Base-by-base conservation (phyloP, 2,797 vertebrate genomes). In the Aplochiton taeniatus region DNA sequence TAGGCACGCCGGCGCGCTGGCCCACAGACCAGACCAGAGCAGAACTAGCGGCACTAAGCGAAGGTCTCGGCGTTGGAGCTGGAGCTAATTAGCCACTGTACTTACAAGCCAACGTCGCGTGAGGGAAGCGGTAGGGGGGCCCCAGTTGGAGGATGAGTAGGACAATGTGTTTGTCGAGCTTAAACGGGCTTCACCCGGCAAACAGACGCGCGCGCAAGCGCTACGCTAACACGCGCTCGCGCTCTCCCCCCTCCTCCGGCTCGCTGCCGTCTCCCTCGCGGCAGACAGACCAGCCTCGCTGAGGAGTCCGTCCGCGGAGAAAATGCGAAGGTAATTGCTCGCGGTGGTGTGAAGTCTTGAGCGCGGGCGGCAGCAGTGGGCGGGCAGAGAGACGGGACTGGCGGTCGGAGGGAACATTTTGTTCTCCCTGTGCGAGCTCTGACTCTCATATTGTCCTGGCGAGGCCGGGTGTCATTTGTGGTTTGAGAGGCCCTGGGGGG, bases 81-180 rank as follows among this genome's bases (percentile, higher is more conserved):
- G 47, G 47, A 4, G 12, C 47, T 48, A 48, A 5, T 13, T 13
- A 43, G 42, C 31, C 0, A 87, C 86, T 87, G 85, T 86, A 85
- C 85, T 88, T 86, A 87, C 78, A 83, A 69, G 68, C 63, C 61
- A 63, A 70, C 61, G 57, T 67, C 71, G 66, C 14, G 10, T 19
- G 48, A 41, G 45, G 16, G 46, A 14, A 17, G 61, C 52, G 69
- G 65, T 31, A 80, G 76, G 16, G 48, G 18, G 53, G 70, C 76
- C 65, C 45, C 86, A 87, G 86, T 89, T 87, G 84, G 83, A 83
- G 81, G 84, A 89, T 83, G 79, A 86, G 46, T 48, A 71, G 83
- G 83, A 90, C 87, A 88, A 91, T 89, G 85, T 91, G 87, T 92
- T 91, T 92, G 89, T 90, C 91, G 90, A 90, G 87, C 89, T 91